Conservation (phyloP, 2,113 vertebrate species). For the Otolemur garnettii region DNA sequence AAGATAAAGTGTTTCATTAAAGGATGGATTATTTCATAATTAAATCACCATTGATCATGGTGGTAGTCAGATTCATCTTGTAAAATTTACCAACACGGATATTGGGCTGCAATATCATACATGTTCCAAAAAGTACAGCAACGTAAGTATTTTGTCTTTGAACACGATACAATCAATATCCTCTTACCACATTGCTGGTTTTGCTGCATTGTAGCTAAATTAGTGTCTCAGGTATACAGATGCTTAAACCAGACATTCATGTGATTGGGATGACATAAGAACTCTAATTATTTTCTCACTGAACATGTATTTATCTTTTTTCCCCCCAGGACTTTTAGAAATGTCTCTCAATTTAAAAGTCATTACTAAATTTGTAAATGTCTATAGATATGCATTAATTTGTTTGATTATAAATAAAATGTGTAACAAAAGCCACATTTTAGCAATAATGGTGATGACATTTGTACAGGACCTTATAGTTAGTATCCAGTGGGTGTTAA, state of each 20-base stretch:
- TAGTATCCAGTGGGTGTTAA: background rate
- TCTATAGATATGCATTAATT: slow-evolving; percentile 28
- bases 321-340: slow-evolving; percentile 26
- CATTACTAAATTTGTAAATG: slow-evolving; percentile 52
- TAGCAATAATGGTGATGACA: background rate
- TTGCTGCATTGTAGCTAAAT: slow-evolving; percentile 83
- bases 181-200: slow-evolving; percentile 82
- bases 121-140: slow-evolving; percentile 82
- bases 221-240: slow-evolving; percentile 81
- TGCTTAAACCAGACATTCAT: slow-evolving; percentile 64
- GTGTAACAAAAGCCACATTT: background rate
- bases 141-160: slow-evolving; percentile 83
- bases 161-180: slow-evolving; percentile 87
- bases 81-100: slow-evolving; percentile 79
- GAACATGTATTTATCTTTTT: slow-evolving; percentile 58
- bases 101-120: slow-evolving; percentile 79
- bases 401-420: background rate
- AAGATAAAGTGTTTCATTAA: slow-evolving; percentile 69
- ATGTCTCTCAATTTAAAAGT: slow-evolving; percentile 56
- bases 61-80: slow-evolving; percentile 69
- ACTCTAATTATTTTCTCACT: slow-evolving; percentile 79
- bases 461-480: slow-evolving; percentile 35
- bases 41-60: slow-evolving; percentile 74
- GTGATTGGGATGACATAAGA: slow-evolving; percentile 58
- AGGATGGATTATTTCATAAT: slow-evolving; percentile 82